Evolutionary conservation across 2,797 vertebrate species (phyloP).

Genomic region (Macropus fuliginosus): DNA sequence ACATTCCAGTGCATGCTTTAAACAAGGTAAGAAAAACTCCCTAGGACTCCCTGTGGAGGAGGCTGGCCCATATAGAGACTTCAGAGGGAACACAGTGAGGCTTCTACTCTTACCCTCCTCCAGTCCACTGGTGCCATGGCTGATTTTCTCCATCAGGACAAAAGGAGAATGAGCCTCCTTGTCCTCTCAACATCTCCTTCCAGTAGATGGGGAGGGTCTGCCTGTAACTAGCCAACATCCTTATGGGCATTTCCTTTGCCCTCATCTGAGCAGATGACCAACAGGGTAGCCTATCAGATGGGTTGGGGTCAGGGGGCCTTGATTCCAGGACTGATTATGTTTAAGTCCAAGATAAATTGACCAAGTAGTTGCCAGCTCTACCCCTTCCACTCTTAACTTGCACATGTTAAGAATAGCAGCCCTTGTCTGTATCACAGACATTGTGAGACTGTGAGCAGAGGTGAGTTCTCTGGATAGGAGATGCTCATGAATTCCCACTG

Average conservation of each 20-base stretch:
- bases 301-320: not conserved
- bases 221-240: not conserved
- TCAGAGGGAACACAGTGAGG: not conserved
- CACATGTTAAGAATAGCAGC: not conserved
- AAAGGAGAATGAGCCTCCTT: not conserved
- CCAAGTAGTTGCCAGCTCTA: not conserved
- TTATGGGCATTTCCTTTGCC: not conserved
- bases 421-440: too few species aligned
- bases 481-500: too few species aligned
- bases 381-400: not conserved
- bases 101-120: not conserved
- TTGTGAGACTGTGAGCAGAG: not conserved
- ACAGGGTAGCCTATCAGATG: not conserved
- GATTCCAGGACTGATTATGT: not conserved
- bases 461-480: not conserved
- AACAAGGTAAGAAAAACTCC: conserved; percentile 91
- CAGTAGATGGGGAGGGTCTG: not conserved
- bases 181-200: not conserved
- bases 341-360: not conserved
- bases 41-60: not conserved
- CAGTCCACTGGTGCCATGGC: not conserved
- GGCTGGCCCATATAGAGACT: not conserved
- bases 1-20: conserved; percentile 95
- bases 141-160: not conserved
- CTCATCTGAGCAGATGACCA: not conserved